These are phyloP conservation scores for Ellobium chinense DNA, from an alignment of 2,888 invertebrate genomes.

Conservation along the genomic window DNA sequence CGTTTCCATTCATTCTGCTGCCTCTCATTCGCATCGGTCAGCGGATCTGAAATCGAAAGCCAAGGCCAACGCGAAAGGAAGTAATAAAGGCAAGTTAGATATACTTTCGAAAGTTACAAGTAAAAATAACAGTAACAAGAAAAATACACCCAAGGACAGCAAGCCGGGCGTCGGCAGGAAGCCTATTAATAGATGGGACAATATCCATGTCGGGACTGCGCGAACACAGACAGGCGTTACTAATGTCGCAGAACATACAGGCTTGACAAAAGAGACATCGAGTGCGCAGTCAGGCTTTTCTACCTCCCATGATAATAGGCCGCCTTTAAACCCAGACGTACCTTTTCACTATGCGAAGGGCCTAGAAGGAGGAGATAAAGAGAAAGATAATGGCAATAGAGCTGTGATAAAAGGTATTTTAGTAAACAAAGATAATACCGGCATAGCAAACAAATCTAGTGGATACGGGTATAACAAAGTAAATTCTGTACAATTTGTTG, in stretches of 20 bases:
- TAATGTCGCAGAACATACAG: background rate
- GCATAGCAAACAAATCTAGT: background rate
- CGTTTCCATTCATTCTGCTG: too few relatives aligned
- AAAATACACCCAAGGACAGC: background rate
- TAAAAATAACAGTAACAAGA: background rate
- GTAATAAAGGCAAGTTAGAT: background rate
- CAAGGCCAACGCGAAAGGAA: too few relatives aligned
- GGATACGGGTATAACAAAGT: background rate
- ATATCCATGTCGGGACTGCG: background rate
- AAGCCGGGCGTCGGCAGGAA: background rate
- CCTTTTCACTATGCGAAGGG: background rate
- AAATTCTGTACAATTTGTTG: background rate
- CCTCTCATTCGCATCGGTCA: too few relatives aligned
- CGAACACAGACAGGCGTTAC: background rate
- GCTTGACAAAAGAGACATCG: background rate
- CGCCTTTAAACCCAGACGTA: background rate
- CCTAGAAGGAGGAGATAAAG: background rate
- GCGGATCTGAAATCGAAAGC: too few relatives aligned
- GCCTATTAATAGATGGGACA: constrained; percentile 31
- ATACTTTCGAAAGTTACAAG: background rate
- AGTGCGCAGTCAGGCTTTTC: background rate
- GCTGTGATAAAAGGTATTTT: background rate
- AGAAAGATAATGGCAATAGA: background rate
- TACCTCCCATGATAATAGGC: background rate
- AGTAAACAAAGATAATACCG: background rate